Percentiles rank a stretch among this genome's conserved stretches.
These are phyloP conservation scores for Drosophila nr. fundita DNA, from an alignment of 2,888 invertebrate genomes.

Conservation along the genomic window DNA sequence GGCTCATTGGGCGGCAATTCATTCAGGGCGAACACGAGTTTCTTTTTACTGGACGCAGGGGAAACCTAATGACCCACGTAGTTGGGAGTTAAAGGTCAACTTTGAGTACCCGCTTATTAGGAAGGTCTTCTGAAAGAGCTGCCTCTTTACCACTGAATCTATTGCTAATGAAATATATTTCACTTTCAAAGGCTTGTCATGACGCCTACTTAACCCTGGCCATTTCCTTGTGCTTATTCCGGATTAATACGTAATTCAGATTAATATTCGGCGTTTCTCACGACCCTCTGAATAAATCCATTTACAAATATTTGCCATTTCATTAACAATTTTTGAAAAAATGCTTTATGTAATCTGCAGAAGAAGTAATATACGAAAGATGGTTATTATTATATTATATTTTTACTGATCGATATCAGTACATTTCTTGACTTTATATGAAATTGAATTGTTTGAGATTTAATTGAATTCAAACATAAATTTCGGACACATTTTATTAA, in stretches of 20 bases:
- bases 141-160: neutral
- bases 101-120: conserved; percentile 12
- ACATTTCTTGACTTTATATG: too few species aligned
- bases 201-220: neutral
- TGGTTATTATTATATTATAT: too few species aligned
- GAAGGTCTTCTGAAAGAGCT: conserved; percentile 7
- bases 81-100: conserved; percentile 33
- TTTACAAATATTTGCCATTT: too few species aligned
- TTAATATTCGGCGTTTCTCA: neutral
- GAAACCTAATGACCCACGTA: conserved; percentile 42
- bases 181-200: neutral
- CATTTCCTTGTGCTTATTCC: neutral
- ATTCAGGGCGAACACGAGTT: conserved; percentile 15
- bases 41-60: conserved; percentile 3
- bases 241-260: neutral
- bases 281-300: too few species aligned
- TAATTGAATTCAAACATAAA: too few species aligned
- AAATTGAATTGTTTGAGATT: too few species aligned
- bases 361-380: too few species aligned
- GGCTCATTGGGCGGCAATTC: conserved; percentile 51
- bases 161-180: neutral
- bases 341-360: too few species aligned
- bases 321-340: too few species aligned
- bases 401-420: too few species aligned
- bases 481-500: too few species aligned